These are phyloP conservation scores for Scomber japonicus DNA, from an alignment of 2,113 vertebrate species.

Conservation along the genomic window DNA sequence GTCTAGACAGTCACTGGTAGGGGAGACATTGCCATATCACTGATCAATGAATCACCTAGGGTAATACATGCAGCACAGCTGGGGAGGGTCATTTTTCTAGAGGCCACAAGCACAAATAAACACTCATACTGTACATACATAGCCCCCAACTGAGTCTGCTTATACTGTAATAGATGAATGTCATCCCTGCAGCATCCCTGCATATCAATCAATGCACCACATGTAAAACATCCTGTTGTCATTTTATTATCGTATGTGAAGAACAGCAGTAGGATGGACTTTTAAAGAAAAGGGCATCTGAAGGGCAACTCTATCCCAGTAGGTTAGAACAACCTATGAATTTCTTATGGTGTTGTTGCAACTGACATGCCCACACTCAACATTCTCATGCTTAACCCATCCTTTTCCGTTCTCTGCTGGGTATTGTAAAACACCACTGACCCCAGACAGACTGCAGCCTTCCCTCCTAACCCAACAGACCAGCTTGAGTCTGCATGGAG, in stretches of 20 bases:
- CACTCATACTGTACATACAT: slow-evolving; percentile 10
- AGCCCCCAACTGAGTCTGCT: slow-evolving; percentile 24
- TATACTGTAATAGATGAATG: slow-evolving; percentile 29
- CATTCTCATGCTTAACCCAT: slow-evolving; percentile 52
- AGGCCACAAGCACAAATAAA: slow-evolving; percentile 45
- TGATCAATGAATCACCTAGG: slow-evolving; percentile 75
- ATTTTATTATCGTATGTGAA: slow-evolving; percentile 25
- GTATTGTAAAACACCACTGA: slow-evolving; percentile 33
- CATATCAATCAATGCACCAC: slow-evolving; percentile 57
- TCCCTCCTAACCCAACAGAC: slow-evolving; percentile 1
- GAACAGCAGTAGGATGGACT: slow-evolving; percentile 23
- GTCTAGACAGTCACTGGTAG: slow-evolving; percentile 68
- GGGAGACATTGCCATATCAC: slow-evolving; percentile 62
- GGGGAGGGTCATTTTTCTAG: slow-evolving; percentile 47
- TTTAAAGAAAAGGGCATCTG: slow-evolving; percentile 72
- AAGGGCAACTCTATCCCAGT: slow-evolving; percentile 72
- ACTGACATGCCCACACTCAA: slow-evolving; percentile 49
- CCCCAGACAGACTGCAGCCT: slow-evolving; percentile 26
- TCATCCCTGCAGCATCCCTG: slow-evolving; percentile 30
- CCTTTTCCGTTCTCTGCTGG: slow-evolving; percentile 37
- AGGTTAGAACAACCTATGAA: slow-evolving; percentile 74
- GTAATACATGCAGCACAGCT: slow-evolving; percentile 60
- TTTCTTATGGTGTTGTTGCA: slow-evolving; percentile 77
- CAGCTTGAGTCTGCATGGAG: slow-evolving; percentile 26
- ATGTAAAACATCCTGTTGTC: slow-evolving; percentile 39